These are phyloP conservation scores for Corydoras sp. DNA, from an alignment of 2,113 vertebrate genomes.

Conservation along the genomic window DNA sequence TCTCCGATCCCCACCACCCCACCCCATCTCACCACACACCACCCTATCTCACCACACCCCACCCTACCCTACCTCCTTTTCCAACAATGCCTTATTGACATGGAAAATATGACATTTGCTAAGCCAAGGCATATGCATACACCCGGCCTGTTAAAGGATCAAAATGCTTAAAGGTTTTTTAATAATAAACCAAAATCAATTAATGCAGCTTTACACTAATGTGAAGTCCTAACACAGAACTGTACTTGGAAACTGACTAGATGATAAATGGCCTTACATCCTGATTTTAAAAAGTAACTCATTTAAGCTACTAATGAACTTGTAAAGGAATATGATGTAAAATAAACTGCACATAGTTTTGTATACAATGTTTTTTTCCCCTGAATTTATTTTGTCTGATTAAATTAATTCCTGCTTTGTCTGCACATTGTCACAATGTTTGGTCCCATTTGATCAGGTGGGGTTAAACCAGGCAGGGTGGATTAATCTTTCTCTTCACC, in stretches of 20 bases:
- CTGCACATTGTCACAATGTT: slow-evolving; percentile 53
- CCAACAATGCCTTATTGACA: slow-evolving; percentile 47
- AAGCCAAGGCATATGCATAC: slow-evolving; percentile 26
- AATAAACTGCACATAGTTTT: not conserved
- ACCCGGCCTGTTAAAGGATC: not conserved
- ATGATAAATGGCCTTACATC: too few relatives aligned
- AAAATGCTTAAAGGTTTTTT: too few relatives aligned
- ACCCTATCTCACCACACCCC: too few relatives aligned
- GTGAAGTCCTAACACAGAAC: not conserved
- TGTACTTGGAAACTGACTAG: not conserved
- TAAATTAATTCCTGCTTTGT: slow-evolving; percentile 33
- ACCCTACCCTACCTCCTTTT: slow-evolving; percentile 29
- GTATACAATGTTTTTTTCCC: not conserved
- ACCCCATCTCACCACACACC: not conserved
- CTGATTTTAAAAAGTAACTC: too few relatives aligned
- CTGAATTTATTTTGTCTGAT: slow-evolving; percentile 25
- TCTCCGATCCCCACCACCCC: slow-evolving; percentile 34
- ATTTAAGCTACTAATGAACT: too few relatives aligned
- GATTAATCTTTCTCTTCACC: slow-evolving; percentile 49
- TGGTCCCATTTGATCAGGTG: slow-evolving; percentile 56
- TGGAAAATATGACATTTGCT: slow-evolving; percentile 49
- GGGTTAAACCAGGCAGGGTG: slow-evolving; percentile 40
- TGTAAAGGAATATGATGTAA: not conserved
- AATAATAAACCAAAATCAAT: too few relatives aligned
- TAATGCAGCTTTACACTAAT: too few relatives aligned